These are phyloP conservation scores for Diarsia dahlii DNA, from an alignment of 2,888 invertebrate genomes.

Conservation along the genomic window DNA sequence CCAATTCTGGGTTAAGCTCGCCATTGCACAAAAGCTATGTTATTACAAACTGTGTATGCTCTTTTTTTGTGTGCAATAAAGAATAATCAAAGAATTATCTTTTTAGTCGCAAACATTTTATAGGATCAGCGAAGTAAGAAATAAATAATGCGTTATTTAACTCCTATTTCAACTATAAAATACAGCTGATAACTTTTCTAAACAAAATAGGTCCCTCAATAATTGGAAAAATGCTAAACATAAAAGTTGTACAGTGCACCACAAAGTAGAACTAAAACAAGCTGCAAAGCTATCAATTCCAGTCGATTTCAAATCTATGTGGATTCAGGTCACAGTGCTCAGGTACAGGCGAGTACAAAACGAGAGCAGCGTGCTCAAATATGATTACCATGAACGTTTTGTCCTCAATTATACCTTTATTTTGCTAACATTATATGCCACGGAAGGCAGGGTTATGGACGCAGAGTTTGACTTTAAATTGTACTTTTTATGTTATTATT, in stretches of 20 bases:
- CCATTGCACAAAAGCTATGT: too few species aligned
- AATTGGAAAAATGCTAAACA: not conserved
- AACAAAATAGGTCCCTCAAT: not conserved
- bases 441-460: constrained; percentile 19
- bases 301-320: constrained; percentile 63
- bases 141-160: not conserved
- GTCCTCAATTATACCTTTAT: constrained; percentile 64
- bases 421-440: constrained; percentile 45
- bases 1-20: too few species aligned
- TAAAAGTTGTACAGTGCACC: constrained; percentile 28
- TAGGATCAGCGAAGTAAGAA: not conserved
- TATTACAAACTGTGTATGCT: too few species aligned
- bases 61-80: too few species aligned
- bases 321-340: constrained; percentile 69
- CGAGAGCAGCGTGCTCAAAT: constrained; percentile 71
- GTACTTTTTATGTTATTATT: constrained; percentile 58
- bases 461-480: constrained; percentile 42
- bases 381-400: constrained; percentile 73
- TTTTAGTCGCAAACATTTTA: not conserved
- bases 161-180: too few species aligned
- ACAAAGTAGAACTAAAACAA: constrained; percentile 39
- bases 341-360: constrained; percentile 70
- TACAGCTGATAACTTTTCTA: not conserved
- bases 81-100: too few species aligned
- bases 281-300: constrained; percentile 59